Evolutionary conservation across 2,888 invertebrate genomes (phyloP).

Genomic region (Drosophila prostipennis): DNA sequence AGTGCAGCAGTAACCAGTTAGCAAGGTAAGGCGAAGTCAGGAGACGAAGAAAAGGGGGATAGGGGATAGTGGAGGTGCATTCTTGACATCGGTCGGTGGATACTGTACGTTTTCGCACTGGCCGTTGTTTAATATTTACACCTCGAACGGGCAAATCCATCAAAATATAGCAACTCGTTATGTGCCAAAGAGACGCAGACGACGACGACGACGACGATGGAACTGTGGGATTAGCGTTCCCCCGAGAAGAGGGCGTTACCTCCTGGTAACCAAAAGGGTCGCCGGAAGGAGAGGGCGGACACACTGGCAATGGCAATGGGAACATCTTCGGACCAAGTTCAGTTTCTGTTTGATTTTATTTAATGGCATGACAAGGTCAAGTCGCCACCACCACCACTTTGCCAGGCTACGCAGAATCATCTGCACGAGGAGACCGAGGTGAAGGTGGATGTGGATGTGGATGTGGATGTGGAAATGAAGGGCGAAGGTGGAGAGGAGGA

Average conservation of each 20-base stretch:
- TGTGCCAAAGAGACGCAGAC: slow-evolving; percentile 21
- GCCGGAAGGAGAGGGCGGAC: slow-evolving; percentile 51
- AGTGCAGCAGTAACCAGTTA: slow-evolving; percentile 47
- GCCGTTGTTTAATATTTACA: slow-evolving; percentile 71
- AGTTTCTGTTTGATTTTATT: slow-evolving; percentile 77
- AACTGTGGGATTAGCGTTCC: slow-evolving; percentile 24
- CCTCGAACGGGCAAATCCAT: slow-evolving; percentile 72
- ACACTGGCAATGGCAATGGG: slow-evolving; percentile 42
- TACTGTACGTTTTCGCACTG: slow-evolving; percentile 69
- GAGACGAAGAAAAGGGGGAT: too few relatives aligned
- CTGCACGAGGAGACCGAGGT: background rate
- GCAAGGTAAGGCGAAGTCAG: background rate
- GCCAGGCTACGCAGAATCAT: slow-evolving; percentile 37
- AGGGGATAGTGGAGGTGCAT: background rate
- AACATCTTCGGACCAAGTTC: slow-evolving; percentile 49
- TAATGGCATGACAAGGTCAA: slow-evolving; percentile 81
- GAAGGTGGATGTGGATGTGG: background rate
- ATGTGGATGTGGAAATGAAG: background rate
- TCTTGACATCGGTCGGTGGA: slow-evolving; percentile 16
- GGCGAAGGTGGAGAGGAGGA: slow-evolving; percentile 12
- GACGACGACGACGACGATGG: slow-evolving; percentile 16
- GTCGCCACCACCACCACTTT: slow-evolving; percentile 66
- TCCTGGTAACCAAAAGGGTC: slow-evolving; percentile 24
- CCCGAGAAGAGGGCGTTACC: slow-evolving; percentile 15
- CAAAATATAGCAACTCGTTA: slow-evolving; percentile 68